Conservation (phyloP, 2,888 invertebrate genomes). For the Nephrotoma guestfalica region DNA sequence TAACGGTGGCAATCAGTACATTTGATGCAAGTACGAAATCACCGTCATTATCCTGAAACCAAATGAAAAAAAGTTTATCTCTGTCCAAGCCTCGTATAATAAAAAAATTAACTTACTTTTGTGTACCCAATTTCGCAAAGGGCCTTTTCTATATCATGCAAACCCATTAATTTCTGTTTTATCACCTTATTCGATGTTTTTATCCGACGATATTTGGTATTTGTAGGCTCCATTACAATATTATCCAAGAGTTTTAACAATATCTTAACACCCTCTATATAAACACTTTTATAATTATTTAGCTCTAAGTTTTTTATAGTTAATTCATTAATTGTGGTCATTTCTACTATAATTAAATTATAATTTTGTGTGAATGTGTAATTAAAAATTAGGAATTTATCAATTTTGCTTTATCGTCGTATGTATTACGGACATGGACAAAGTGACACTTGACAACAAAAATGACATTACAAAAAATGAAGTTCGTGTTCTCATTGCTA, state of each 20-base stretch:
- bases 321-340: conserved; percentile 10
- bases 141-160: conserved; percentile 23
- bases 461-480: neutral
- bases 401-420: neutral
- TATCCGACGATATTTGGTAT: conserved; percentile 27
- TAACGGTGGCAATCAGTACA: conserved; percentile 23
- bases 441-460: neutral
- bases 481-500: neutral
- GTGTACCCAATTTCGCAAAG: conserved; percentile 27
- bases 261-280: conserved; percentile 27
- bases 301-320: neutral
- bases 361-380: neutral
- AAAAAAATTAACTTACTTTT: conserved; percentile 1
- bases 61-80: neutral
- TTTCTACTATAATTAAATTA: neutral
- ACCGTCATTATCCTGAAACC: conserved; percentile 13
- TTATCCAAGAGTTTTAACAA: conserved; percentile 27
- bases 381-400: neutral
- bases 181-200: conserved; percentile 28
- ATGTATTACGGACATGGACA: neutral
- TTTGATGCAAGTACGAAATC: conserved; percentile 21
- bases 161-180: conserved; percentile 23
- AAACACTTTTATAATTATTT: conserved; percentile 21
- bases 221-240: conserved; percentile 26
- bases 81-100: neutral